Evolutionary conservation across 1,140 invertebrate species (phyloP).

Genomic region (Luehdorfia chinensis): DNA sequence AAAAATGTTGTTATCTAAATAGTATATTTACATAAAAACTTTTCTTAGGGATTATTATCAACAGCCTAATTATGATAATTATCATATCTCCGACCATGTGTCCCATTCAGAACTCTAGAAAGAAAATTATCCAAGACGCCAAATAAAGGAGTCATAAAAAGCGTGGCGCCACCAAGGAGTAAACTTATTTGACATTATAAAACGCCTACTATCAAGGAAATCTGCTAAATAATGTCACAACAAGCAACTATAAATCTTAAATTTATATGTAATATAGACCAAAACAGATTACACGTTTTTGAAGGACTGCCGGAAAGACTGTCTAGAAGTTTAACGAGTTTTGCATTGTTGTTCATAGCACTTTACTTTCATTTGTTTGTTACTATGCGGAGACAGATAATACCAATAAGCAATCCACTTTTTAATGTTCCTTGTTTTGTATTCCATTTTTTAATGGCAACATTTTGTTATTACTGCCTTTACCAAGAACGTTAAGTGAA

Average conservation of each 20-base stretch:
- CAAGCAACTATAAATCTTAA: conserved; percentile 3
- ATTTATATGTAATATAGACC: background rate
- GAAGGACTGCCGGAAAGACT: background rate
- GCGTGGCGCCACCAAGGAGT: background rate
- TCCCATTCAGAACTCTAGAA: too few relatives aligned
- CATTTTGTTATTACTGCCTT: conserved; percentile 6
- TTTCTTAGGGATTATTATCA: too few relatives aligned
- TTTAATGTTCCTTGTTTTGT: conserved; percentile 9
- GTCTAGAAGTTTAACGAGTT: conserved; percentile 1
- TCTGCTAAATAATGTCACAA: background rate
- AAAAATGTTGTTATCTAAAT: too few relatives aligned
- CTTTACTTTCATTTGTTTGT: conserved; percentile 15
- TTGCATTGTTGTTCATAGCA: conserved; percentile 6
- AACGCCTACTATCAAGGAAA: background rate
- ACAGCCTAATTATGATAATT: too few relatives aligned
- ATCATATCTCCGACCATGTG: too few relatives aligned
- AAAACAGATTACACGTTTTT: background rate
- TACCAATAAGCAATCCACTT: conserved; percentile 8
- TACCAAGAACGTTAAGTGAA: conserved; percentile 1
- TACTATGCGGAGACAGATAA: conserved; percentile 14
- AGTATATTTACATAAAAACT: too few relatives aligned
- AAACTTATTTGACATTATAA: background rate
- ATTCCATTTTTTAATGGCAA: conserved; percentile 14
- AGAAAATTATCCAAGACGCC: too few relatives aligned
- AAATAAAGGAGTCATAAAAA: too few relatives aligned